Evolutionary conservation across 2,888 invertebrate species (phyloP).

Genomic region (Orchestes rusci): DNA sequence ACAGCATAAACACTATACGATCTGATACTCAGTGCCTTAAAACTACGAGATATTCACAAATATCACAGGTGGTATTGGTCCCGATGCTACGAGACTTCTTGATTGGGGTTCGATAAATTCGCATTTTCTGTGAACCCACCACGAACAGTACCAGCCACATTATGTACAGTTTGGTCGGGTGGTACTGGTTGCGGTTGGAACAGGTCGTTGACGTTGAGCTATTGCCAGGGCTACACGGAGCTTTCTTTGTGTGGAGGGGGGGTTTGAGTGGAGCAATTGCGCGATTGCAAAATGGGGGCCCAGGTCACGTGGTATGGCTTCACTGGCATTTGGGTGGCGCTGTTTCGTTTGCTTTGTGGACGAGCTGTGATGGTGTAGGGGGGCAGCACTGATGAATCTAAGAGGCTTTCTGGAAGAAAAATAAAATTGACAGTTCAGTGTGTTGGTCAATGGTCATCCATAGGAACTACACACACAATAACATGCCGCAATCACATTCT

Average conservation of each 20-base stretch:
- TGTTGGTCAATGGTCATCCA: too few relatives aligned
- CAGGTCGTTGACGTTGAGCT: too few relatives aligned
- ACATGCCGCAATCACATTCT: too few relatives aligned
- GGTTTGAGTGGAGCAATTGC: conserved; percentile 44
- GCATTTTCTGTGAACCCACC: too few relatives aligned
- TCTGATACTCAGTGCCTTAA: too few relatives aligned
- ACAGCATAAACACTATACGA: too few relatives aligned
- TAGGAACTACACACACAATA: too few relatives aligned
- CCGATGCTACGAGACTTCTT: conserved; percentile 43
- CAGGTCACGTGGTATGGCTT: conserved; percentile 45
- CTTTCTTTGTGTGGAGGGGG: conserved; percentile 45
- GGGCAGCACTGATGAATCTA: conserved; percentile 33
- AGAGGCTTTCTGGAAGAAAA: conserved; percentile 37
- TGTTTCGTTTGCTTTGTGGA: conserved; percentile 42
- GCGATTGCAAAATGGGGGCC: conserved; percentile 44
- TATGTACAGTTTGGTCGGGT: too few relatives aligned
- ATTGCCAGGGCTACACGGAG: conserved; percentile 38
- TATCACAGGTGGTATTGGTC: conserved; percentile 48
- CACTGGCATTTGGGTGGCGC: conserved; percentile 44
- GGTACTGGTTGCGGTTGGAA: too few relatives aligned
- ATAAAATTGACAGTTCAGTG: background rate
- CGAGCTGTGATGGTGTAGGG: conserved; percentile 44
- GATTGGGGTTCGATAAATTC: conserved; percentile 34
- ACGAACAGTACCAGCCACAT: too few relatives aligned
- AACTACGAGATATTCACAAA: conserved; percentile 43